phyloP scores from a whole-genome alignment of 2,888 invertebrate genomes.

The Sinhomidia bicolor region DNA sequence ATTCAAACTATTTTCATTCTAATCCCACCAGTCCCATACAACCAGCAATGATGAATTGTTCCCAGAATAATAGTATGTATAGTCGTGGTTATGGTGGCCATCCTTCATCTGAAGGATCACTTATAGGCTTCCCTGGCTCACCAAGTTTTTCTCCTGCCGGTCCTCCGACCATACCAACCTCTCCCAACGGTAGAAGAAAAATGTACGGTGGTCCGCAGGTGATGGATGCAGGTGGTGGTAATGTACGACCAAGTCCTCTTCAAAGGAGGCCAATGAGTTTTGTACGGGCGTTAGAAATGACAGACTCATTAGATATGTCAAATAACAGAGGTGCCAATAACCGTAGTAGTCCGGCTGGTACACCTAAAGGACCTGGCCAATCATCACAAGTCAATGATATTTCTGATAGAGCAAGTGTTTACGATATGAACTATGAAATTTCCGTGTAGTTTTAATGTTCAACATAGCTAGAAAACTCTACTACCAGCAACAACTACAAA shows the following conservation, averaged over 20 bases:
- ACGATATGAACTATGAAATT: slow-evolving; percentile 97
- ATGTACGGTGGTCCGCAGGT: slow-evolving; percentile 82
- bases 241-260: slow-evolving; percentile 83
- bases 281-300: slow-evolving; percentile 94
- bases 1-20: slow-evolving; percentile 84
- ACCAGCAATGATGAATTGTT: slow-evolving; percentile 81
- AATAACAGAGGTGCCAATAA: slow-evolving; percentile 76
- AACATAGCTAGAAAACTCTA: slow-evolving; percentile 10
- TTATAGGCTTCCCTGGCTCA: slow-evolving; percentile 76
- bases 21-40: slow-evolving; percentile 90
- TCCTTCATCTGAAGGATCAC: slow-evolving; percentile 68
- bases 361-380: slow-evolving; percentile 78
- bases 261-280: slow-evolving; percentile 93
- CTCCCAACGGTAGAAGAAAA: slow-evolving; percentile 85
- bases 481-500: slow-evolving; percentile 24
- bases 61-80: slow-evolving; percentile 81
- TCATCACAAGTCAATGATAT: slow-evolving; percentile 83
- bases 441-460: slow-evolving; percentile 86
- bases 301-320: slow-evolving; percentile 91
- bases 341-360: slow-evolving; percentile 79
- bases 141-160: slow-evolving; percentile 69
- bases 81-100: slow-evolving; percentile 80
- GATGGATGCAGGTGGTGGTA: slow-evolving; percentile 81
- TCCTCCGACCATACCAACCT: slow-evolving; percentile 85
- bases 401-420: slow-evolving; percentile 93